A percentile compares a stretch with the other conserved stretches of the same genome.
Conservation (phyloP, 2,797 vertebrate species). For the Onychomys leucogaster region DNA sequence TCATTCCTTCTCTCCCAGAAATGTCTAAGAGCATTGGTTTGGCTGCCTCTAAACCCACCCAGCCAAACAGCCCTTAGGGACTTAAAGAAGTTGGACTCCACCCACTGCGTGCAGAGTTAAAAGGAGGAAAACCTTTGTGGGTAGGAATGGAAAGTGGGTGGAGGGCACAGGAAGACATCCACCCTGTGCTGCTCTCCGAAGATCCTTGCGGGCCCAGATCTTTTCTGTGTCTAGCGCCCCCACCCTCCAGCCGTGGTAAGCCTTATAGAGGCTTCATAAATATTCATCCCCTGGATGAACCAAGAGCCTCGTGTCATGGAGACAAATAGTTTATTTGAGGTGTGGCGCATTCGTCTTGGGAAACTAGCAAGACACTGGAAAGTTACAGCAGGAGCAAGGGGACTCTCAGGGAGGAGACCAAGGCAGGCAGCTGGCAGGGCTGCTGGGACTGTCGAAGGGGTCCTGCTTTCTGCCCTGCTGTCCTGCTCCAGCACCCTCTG, state of each 20-base stretch:
- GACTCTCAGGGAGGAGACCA: background rate
- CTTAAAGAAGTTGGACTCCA: slow-evolving; percentile 13
- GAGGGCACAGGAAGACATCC: background rate
- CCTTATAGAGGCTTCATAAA: slow-evolving; percentile 67
- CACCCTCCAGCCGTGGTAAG: slow-evolving; percentile 65
- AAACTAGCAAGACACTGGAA: slow-evolving; percentile 78
- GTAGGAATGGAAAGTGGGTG: background rate
- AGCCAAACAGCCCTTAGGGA: slow-evolving; percentile 53
- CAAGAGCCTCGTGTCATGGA: slow-evolving; percentile 74
- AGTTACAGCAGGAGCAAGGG: slow-evolving; percentile 67
- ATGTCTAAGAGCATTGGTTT: slow-evolving; percentile 60
- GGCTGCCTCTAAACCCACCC: slow-evolving; percentile 46
- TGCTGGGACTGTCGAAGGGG: background rate
- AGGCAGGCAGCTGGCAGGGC: background rate
- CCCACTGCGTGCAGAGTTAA: background rate
- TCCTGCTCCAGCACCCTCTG: background rate
- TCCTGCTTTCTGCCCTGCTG: too few relatives aligned
- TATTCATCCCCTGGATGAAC: slow-evolving; percentile 69
- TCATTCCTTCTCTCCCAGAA: slow-evolving; percentile 49
- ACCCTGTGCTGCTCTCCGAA: background rate
- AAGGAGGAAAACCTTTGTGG: background rate
- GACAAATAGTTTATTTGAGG: slow-evolving; percentile 76
- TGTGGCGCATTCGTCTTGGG: slow-evolving; percentile 73
- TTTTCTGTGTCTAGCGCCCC: slow-evolving; percentile 55
- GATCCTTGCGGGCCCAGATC: slow-evolving; percentile 66